Evolutionary conservation across 2,797 vertebrate genomes (phyloP).

Genomic region (Psittacula echo): DNA sequence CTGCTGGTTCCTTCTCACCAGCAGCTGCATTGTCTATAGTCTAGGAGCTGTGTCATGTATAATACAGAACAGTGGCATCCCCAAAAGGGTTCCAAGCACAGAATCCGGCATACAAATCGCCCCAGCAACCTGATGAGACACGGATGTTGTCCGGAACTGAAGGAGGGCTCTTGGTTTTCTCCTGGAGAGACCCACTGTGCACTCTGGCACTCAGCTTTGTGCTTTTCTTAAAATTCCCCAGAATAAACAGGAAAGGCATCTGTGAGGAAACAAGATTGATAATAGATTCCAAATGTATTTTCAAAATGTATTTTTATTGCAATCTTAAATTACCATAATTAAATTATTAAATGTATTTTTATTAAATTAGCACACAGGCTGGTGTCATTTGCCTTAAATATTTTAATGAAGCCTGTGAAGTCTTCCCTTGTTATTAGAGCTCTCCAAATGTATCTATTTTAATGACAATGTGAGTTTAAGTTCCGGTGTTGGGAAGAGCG

Average conservation of each 20-base stretch:
- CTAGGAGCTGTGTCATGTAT: not conserved
- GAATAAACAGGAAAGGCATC: conserved; percentile 41
- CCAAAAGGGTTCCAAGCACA: not conserved
- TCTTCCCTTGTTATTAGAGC: conserved; percentile 16
- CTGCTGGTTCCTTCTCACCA: not conserved
- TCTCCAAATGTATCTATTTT: conserved; percentile 13
- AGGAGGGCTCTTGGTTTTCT: not conserved
- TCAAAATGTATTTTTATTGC: conserved; percentile 52
- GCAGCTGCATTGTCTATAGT: not conserved
- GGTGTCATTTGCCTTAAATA: conserved; percentile 52
- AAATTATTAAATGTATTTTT: conserved; percentile 69
- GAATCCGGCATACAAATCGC: not conserved
- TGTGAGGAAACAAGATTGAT: conserved; percentile 32
- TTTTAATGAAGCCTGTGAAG: conserved; percentile 55
- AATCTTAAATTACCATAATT: conserved; percentile 55
- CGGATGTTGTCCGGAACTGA: not conserved
- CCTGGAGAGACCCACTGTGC: not conserved
- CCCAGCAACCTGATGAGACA: not conserved
- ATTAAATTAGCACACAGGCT: conserved; percentile 59
- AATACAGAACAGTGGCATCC: conserved; percentile 11
- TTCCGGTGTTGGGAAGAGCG: not conserved
- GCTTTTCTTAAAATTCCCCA: conserved; percentile 16
- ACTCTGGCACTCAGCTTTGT: not conserved
- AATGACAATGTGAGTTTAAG: conserved; percentile 24
- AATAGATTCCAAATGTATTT: conserved; percentile 52